Evolutionary conservation across 2,888 invertebrate genomes (phyloP).

Genomic region (Cryptocheilus praepositus): DNA sequence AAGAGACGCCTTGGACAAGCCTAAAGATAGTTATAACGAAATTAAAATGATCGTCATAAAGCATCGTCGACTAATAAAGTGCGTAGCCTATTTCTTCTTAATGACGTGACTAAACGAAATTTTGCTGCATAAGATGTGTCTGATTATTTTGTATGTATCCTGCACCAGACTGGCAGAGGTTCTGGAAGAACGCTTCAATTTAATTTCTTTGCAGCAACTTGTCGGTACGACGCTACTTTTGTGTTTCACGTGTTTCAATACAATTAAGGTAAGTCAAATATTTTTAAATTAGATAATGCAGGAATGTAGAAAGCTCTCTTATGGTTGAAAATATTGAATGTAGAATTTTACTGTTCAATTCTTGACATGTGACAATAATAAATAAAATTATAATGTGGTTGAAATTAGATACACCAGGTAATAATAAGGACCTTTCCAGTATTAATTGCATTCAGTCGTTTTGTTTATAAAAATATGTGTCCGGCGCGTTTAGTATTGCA

Average conservation of each 20-base stretch:
- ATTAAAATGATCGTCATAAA: conserved; percentile 7
- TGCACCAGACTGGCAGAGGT: conserved; percentile 31
- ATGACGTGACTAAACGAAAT: background rate
- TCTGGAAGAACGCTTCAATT: conserved; percentile 31
- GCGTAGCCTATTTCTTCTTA: background rate
- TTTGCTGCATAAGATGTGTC: background rate
- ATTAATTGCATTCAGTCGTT: too few species aligned
- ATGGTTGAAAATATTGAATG: too few species aligned
- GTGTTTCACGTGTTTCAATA: conserved; percentile 30
- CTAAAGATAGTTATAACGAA: background rate
- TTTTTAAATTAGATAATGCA: too few species aligned
- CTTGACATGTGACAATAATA: too few species aligned
- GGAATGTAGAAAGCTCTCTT: too few species aligned
- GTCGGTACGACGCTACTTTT: conserved; percentile 26
- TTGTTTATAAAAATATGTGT: too few species aligned
- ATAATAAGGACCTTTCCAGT: conserved; percentile 2
- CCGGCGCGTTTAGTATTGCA: too few species aligned
- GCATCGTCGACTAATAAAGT: conserved; percentile 35
- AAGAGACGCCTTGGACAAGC: background rate
- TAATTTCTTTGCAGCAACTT: conserved; percentile 30
- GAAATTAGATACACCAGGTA: too few species aligned
- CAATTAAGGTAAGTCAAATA: conserved; percentile 19
- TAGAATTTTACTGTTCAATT: too few species aligned
- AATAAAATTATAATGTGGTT: too few species aligned
- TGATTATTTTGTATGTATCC: background rate